Base-by-base conservation (phyloP, 2,888 invertebrate genomes). In the Rotaria magnacalcarata region DNA sequence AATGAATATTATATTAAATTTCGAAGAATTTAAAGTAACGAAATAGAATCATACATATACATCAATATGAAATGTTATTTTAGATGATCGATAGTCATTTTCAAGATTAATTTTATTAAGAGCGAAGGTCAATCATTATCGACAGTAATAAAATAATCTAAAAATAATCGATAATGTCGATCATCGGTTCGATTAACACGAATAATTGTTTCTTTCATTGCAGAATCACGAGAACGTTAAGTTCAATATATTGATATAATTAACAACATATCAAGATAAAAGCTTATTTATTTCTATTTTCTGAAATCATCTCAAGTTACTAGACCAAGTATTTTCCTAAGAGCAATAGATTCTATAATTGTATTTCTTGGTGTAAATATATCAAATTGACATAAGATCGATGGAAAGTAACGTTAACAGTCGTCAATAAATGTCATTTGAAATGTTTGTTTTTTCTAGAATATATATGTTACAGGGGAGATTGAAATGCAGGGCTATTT, bases 361-460 rank as follows among this genome's bases (percentile, higher is more conserved):
- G 16, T 67, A 67, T 67, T 67, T 67, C 27, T 67, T 27, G 14
- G 14, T 34, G 67, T 24, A 24, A 24, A 34, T 67, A 34, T 14
- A 34, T 5, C 27, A 67, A 67, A 67, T 67, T 34, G 34, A 34
- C 67, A 67, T 67, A 67, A 67, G 67, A 67, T 67, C 11, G 67
- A 67, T 67, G 34, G 67, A 34, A 34, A 67, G 34, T 16, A 67
- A 67, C 34, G 34, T 67, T 67, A 67, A 67, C 34, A 34, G 34
- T 16, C 67, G 67, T 67, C 67, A 67, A 67, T 67, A 67, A 67
- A 67, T 67, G 67, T 67, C 67, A 67, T 67, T 67, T 67, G 24
- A 67, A 34, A 67, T 67, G 67, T 67, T 67, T 67, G n/a, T n/a
- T n/a, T n/a, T n/a, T n/a, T n/a, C n/a, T n/a, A n/a, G n/a, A n/a